These are phyloP conservation scores for Delia radicum DNA, from an alignment of 1,140 invertebrate species.

Conservation along the genomic window DNA sequence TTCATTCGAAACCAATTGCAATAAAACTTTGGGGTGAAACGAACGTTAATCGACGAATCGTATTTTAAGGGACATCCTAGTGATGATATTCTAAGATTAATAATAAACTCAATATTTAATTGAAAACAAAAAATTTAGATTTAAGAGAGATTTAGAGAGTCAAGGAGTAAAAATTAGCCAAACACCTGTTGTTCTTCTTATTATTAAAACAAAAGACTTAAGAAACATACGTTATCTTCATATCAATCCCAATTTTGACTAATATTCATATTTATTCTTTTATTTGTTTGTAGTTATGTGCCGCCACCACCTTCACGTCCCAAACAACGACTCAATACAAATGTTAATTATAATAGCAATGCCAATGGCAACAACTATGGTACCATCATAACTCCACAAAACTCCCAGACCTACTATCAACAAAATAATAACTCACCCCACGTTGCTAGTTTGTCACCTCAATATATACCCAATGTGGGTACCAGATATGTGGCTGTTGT, in stretches of 20 bases:
- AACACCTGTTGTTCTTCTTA: neutral
- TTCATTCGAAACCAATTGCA: too few relatives aligned
- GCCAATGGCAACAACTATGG: conserved; percentile 40
- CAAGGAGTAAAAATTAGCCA: too few relatives aligned
- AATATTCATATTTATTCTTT: conserved; percentile 2
- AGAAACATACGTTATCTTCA: neutral
- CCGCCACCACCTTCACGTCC: conserved; percentile 52
- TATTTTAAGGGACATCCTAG: too few relatives aligned
- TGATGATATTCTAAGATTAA: too few relatives aligned
- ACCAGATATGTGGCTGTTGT: conserved; percentile 50
- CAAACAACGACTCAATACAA: conserved; percentile 28
- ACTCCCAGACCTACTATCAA: conserved; percentile 28
- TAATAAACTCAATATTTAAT: neutral
- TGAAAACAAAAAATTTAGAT: neutral
- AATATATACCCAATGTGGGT: conserved; percentile 52
- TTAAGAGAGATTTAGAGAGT: too few relatives aligned
- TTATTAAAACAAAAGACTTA: neutral
- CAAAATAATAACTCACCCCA: conserved; percentile 23
- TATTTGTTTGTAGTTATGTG: conserved; percentile 41
- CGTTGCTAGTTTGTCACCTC: conserved; percentile 40
- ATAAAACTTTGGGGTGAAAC: too few relatives aligned
- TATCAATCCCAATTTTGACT: neutral
- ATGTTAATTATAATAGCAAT: conserved; percentile 29
- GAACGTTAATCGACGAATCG: too few relatives aligned
- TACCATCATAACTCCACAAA: conserved; percentile 30